Base-by-base conservation (phyloP, 2,888 invertebrate genomes). In the Xestia rhomboidea region DNA sequence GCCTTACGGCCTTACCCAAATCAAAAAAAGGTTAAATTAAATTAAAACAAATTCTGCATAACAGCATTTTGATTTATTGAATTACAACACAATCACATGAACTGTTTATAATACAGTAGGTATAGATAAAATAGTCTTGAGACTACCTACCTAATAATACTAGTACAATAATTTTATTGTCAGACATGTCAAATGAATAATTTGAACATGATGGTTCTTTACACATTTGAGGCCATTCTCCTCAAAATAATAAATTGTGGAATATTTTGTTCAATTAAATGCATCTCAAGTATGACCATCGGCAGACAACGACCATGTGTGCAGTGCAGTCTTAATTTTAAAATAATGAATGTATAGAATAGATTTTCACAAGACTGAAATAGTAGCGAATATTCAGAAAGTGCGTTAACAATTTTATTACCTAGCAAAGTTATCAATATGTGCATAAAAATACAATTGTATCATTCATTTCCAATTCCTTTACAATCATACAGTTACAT, bases 21-120 rank as follows among this genome's bases (percentile, higher is more conserved):
- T 41, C 10, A 41, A 41, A 41, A 41, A 41, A 41, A 30, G 76
- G 71, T 44, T 70, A 73, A 24, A 62, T 2, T 44, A 27, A 75
- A 81, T 83, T 66, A 77, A 83, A 88, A 89, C 64, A 88, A 86
- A 81, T 81, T 82, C 68, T 87, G 82, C 84, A 68, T 93, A 95
- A 95, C 95, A 95, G 93, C 91, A 91, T 93, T 94, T 94, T 93
- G 92, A 90, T 96, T 95, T 95, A 95, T 94, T 95, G 92, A 93
- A 95, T 93, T 95, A 96, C 94, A 95, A 95, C 96, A 96, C 95
- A 95, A 95, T 95, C 93, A 95, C 94, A 93, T 93, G 91, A 94
- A 93, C 91, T 86, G 92, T 93, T 92, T 93, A 93, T 91, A 93
- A 93, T 91, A 93, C 92, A 93, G 92, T 91, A 93, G 84, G 87